Evolutionary conservation across 2,888 invertebrate genomes (phyloP).

Genomic region (Dioctria rufipes): DNA sequence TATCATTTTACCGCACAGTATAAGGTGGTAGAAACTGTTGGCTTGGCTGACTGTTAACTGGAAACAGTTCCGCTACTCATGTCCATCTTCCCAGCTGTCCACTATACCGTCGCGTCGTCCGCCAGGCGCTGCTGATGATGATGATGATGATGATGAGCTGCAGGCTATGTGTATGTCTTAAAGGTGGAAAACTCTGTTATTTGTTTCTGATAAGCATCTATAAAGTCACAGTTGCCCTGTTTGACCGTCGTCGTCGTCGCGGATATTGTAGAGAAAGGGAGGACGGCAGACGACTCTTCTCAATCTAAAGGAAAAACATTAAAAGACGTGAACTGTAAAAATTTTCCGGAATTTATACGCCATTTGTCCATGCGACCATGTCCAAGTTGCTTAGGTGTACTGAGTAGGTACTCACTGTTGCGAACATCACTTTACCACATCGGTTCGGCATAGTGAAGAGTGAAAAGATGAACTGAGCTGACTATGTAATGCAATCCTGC

Average conservation of each 20-base stretch:
- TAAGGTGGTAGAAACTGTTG: conserved; percentile 1
- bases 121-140: conserved; percentile 6
- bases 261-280: background rate
- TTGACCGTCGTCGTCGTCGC: background rate
- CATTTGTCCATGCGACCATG: conserved; percentile 59
- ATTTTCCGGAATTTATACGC: conserved; percentile 60
- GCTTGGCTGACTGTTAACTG: conserved; percentile 3
- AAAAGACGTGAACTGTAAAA: conserved; percentile 60
- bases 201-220: conserved; percentile 46
- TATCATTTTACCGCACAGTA: conserved; percentile 7
- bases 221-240: conserved; percentile 26
- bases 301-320: conserved; percentile 45
- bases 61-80: conserved; percentile 51
- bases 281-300: conserved; percentile 12
- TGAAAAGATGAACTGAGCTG: conserved; percentile 1
- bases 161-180: background rate
- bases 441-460: too few species aligned
- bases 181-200: conserved; percentile 50
- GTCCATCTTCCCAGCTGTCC: conserved; percentile 50
- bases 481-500: background rate
- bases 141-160: background rate
- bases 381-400: conserved; percentile 44
- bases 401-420: background rate
- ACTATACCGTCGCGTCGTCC: conserved; percentile 1
- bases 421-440: background rate